Evolutionary conservation across 2,888 invertebrate genomes (phyloP), one percentile per base, ranked within the genome.

Genomic region (Gisinianus flammeolus): DNA sequence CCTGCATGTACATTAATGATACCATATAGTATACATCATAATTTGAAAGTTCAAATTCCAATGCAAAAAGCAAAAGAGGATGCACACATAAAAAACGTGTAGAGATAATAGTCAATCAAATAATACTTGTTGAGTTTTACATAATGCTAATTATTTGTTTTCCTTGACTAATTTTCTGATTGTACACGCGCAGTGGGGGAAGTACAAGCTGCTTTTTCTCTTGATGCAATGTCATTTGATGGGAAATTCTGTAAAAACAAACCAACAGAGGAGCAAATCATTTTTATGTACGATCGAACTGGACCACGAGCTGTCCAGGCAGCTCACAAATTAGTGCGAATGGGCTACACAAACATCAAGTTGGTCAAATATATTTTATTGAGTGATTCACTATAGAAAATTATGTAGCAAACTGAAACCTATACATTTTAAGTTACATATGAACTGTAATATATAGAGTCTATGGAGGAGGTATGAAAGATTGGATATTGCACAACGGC

Each of bases 111-210:
- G n/a, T n/a, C n/a, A n/a, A n/a, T n/a, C n/a, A n/a, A n/a, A n/a
- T n/a, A n/a, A n/a, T n/a, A n/a, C n/a, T n/a, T n/a, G n/a, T n/a
- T n/a, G n/a, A n/a, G n/a, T n/a, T n/a, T n/a, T n/a, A n/a, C n/a
- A n/a, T n/a, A n/a, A n/a, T n/a, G n/a, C n/a, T n/a, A n/a, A n/a
- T n/a, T n/a, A n/a, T n/a, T n/a, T n/a, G n/a, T n/a, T n/a, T n/a
- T n/a, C n/a, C n/a, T n/a, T n/a, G n/a, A n/a, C n/a, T n/a, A n/a
- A n/a, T n/a, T n/a, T n/a, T n/a, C n/a, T n/a, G n/a, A n/a, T n/a
- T n/a, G n/a, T n/a, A n/a, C n/a, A n/a, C n/a, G n/a, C 26, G 52
- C 80, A 86, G 87, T 86, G 76, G 85, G 85, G 56, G 82, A 86
- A 62, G 75, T 87, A 24, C 85, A 84, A 72, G 69, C 62, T 64